Percentiles rank a stretch among this genome's conserved stretches.
Evolutionary conservation across 1,140 invertebrate species (phyloP).

Genomic region (Phthorimaea operculella): DNA sequence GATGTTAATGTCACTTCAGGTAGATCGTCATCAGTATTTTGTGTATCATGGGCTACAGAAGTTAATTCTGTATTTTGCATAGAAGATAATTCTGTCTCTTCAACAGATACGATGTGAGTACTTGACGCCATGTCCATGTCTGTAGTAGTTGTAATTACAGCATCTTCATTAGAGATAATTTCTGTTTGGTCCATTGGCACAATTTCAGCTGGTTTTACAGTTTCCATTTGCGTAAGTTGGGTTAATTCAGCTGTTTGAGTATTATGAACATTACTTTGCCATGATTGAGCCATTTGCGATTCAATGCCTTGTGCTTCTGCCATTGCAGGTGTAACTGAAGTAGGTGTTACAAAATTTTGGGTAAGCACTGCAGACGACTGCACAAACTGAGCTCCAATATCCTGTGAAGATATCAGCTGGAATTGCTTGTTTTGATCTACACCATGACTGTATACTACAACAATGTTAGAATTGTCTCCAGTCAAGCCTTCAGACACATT

Average conservation of each 20-base stretch:
- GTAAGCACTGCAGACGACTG: slow-evolving; percentile 61
- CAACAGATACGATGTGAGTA: no score
- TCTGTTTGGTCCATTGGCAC: background rate
- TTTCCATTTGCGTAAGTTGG: background rate
- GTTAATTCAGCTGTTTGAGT: background rate
- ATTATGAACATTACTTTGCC: background rate
- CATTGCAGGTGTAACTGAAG: slow-evolving; percentile 37
- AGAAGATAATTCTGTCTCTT: no score
- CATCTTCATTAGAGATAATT: background rate
- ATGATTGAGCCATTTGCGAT: background rate
- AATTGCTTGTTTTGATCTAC: slow-evolving; percentile 68
- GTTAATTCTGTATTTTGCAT: no score
- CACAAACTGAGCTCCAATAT: slow-evolving; percentile 46
- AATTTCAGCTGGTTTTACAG: background rate
- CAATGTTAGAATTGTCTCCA: slow-evolving; percentile 69
- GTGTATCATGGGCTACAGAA: no score
- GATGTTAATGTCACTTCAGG: slow-evolving; percentile 1
- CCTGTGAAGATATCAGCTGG: slow-evolving; percentile 47
- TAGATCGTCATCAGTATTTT: background rate
- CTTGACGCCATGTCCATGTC: no score
- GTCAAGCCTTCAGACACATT: slow-evolving; percentile 54
- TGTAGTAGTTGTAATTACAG: background rate
- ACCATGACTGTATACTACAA: slow-evolving; percentile 71
- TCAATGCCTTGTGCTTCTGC: background rate
- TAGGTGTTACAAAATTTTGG: slow-evolving; percentile 66